Evolutionary conservation across 1,140 invertebrate genomes (phyloP), one percentile per base, ranked within the genome.

Genomic region (Drosophila nebulosa): DNA sequence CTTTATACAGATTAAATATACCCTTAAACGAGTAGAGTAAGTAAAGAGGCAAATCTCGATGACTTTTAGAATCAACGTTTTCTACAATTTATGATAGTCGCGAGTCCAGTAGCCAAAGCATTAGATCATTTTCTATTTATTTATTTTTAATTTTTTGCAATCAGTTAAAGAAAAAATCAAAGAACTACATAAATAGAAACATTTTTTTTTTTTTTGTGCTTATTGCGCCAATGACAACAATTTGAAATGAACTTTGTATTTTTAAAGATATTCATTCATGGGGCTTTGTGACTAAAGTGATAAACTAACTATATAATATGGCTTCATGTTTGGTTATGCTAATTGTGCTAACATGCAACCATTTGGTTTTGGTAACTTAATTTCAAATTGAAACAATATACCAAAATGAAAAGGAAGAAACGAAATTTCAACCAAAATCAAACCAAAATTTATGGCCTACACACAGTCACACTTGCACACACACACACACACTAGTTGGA

Each of bases 381-480:
- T 88, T 88, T 88, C 61, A 53, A 16, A 69, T 76, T 68, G 71
- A 83, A 88, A 88, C 83, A 88, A 83, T 79, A 78, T 52, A 64
- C 73, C 53, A 58, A 24, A 18, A 51, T 7, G 18, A 4, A 1
- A 18, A 12, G 14, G 30, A 3, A 3, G 9, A 5, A 18, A 18
- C 26, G 14, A n/a, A 18, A 9, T 46, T 59, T 46, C 50, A 72
- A 63, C 58, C 66, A 64, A 56, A 72, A 78, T 64, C 71, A 76
- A 73, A 88, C 83, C 88, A 75, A 86, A 83, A 88, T 88, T 88
- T 88, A 88, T 88, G 75, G 75, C 71, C 75, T 79, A 78, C 39
- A 46, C 16, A 46, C 16, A 46, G 16, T 7, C 14, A 42, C 6
- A 16, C 14, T 3, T 7, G 18, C 9, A 10, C 16, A 21, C 39